Evolutionary conservation across 2,888 invertebrate genomes (phyloP).

Genomic region (Tenthredo scrophulariae): DNA sequence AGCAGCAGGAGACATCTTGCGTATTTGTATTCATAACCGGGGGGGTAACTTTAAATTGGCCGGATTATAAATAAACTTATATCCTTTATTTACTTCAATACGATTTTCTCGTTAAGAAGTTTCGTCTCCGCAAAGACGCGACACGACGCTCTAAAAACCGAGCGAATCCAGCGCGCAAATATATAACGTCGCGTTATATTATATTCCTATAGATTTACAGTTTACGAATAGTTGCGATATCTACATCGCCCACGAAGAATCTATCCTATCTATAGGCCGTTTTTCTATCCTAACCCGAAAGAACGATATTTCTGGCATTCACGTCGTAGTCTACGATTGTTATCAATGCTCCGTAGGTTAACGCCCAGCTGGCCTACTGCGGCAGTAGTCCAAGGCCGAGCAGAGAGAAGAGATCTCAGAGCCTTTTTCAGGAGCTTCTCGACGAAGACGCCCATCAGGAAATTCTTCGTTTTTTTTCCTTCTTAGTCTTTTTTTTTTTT

Average conservation of each 20-base stretch:
- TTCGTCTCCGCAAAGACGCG: neutral
- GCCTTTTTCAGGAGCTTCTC: neutral
- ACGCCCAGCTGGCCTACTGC: slow-evolving; percentile 48
- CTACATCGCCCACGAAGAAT: too few relatives aligned
- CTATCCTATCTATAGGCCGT: too few relatives aligned
- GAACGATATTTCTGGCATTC: neutral
- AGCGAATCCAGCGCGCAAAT: neutral
- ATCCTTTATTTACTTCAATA: slow-evolving; percentile 34
- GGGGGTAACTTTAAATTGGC: slow-evolving; percentile 64
- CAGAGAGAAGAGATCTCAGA: slow-evolving; percentile 13
- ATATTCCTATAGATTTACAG: neutral
- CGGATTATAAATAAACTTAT: slow-evolving; percentile 64
- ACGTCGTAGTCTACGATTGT: slow-evolving; percentile 11
- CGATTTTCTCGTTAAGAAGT: slow-evolving; percentile 48
- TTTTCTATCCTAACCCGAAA: neutral
- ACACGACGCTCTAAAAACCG: neutral
- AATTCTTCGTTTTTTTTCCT: neutral
- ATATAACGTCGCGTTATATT: neutral
- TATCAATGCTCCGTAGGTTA: slow-evolving; percentile 32
- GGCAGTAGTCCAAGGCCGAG: slow-evolving; percentile 47
- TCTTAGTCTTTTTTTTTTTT: neutral
- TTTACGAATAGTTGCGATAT: neutral
- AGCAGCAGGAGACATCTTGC: neutral
- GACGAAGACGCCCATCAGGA: slow-evolving; percentile 14
- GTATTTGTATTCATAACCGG: slow-evolving; percentile 64